Evolutionary conservation across 2,113 vertebrate species (phyloP), one percentile per base, ranked within the genome.

Genomic region (Aegithalos caudatus): DNA sequence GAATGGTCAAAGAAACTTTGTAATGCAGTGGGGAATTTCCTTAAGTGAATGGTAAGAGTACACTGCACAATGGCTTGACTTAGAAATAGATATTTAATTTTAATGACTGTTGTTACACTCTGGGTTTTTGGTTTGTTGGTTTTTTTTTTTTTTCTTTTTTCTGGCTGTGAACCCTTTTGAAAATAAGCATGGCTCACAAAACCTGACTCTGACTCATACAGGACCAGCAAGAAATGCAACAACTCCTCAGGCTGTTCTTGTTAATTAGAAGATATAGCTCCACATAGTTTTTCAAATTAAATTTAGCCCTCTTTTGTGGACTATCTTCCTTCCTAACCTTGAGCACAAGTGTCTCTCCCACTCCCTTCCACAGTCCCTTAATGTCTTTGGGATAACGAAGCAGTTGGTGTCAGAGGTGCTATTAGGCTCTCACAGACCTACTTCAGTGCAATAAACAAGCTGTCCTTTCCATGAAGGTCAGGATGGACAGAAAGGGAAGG

Each of bases 31-130:
- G 60, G 24, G 51, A 81, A 42, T 61, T 67, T 87, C 57, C 57
- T 57, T 9, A 57, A 57, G 81, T 6, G 14, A 89, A 37, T 69
- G 81, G 44, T 67, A 74, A 67, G 70, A 88, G 65, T 27, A 64
- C 64, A 33, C 79, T 51, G 64, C 88, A 65, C 60, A 67, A 69
- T 84, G 95, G 82, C 62, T 93, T 78, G 29, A 50, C 57, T 74
- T 93, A 88, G 85, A 95, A 88, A 95, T 92, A 78, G 79, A 24
- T 90, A 81, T 93, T 90, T 97, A 47, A 50, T 78, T 90, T 71
- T 69, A 67, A 81, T 71, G 48, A 65, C 77, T 77, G 6, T 69
- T 93, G 76, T 78, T 92, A 81, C 57, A 67, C 44, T 76, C 69
- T 71, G 69, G 28, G 42, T 40, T 40, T 40, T 40, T 40, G 14